Base-by-base conservation (phyloP, 2,797 vertebrate genomes). In the Agapornis canus region DNA sequence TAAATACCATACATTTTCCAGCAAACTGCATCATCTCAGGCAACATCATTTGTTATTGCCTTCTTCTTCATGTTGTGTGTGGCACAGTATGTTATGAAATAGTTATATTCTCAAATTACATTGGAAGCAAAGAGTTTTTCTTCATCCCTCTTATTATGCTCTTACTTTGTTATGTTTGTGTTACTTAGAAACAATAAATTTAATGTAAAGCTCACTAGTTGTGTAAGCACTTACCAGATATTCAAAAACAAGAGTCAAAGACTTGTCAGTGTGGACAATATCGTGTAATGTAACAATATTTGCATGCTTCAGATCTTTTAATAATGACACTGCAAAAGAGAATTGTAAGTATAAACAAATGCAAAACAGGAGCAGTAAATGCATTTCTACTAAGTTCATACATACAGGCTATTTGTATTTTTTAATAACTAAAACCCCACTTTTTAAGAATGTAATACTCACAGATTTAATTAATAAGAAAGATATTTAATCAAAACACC, bases 281-380 rank as follows among this genome's bases (percentile, higher is more conserved):
- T 99, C 99, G 27, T 99, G 99, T 83, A 99, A 98, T 0, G 99
- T 99, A 97, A 99, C 99, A 54, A 99, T 99, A 98, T 99, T 99
- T 93, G 99, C 99, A 90, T 99, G 99, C 97, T 99, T 99, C 97
- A 99, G 98, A 97, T 99, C 99, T 98, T 99, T 99, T 95, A 99
- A 97, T 95, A 99, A 98, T 13, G 99, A 99, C 89, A 99, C 99
- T 99, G 95, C 39, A 97, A 94, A 94, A 97, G 35, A 97, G 6
- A 97, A 95, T 10, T 51, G 2, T 6, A 96, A 96, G 72, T 52
- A 92, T 47, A 69, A 93, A 5, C 57, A 61, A 88, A 32, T 16
- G 15, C 45, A 90, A 79, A 92, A 65, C 49, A 80, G 17, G 1
- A 90, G 42, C 8, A 86, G 10, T 19, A 92, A 54, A 77, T 42